Percentiles rank a stretch among this genome's conserved stretches.
phyloP scores from a whole-genome alignment of 2,113 vertebrate species.

The Edolisoma coerulescens region DNA sequence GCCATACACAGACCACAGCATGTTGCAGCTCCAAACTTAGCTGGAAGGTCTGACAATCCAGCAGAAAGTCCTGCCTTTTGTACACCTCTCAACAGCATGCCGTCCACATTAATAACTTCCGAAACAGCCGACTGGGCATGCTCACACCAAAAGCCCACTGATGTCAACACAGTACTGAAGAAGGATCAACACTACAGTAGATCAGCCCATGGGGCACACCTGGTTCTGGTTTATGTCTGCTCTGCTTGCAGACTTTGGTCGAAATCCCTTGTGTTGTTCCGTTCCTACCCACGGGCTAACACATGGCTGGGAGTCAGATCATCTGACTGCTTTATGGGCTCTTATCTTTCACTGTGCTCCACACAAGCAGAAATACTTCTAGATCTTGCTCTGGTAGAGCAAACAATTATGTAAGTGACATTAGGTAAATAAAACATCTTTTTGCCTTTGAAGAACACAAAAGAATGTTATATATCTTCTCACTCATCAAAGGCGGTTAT shows the following conservation, averaged over 20 bases:
- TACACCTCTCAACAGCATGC: not conserved
- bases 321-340: not conserved
- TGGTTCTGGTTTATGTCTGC: conserved; percentile 14
- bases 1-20: not conserved
- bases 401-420: not conserved
- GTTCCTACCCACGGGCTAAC: not conserved
- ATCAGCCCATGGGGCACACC: not conserved
- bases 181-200: not conserved
- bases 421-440: not conserved
- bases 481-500: not conserved
- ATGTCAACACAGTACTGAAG: not conserved
- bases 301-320: not conserved
- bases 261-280: not conserved
- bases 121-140: not conserved
- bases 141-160: not conserved
- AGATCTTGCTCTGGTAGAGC: not conserved
- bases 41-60: not conserved
- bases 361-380: not conserved
- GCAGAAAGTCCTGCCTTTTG: not conserved
- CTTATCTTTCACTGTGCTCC: not conserved
- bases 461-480: not conserved
- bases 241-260: not conserved
- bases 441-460: not conserved
- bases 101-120: not conserved
- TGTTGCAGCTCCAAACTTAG: not conserved